Evolutionary conservation across 2,888 invertebrate species (phyloP), one percentile per base, ranked within the genome.

Genomic region (Eilema depressum): DNA sequence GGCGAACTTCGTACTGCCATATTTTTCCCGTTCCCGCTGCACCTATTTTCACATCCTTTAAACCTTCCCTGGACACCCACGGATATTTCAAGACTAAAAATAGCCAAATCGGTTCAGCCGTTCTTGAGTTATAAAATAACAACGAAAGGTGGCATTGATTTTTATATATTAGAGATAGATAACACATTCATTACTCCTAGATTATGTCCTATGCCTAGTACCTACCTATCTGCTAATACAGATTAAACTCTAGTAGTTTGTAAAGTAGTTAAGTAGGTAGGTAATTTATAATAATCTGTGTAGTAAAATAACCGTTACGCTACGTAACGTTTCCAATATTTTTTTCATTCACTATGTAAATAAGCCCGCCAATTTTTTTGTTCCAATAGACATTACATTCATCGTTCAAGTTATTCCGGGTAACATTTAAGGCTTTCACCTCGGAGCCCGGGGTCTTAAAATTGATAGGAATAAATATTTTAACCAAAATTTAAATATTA

Each of bases 331-430:
- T 5, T 5, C 20, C 20, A 20, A 20, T n/a, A 17, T 53, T 47
- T 47, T 53, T 53, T 53, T n/a, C 53, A n/a, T 53, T 53, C 53
- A 20, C n/a, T 10, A n/a, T 53, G 10, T 53, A n/a, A n/a, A n/a
- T n/a, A 53, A 53, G n/a, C 53, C n/a, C 53, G 53, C 53, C 53
- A 53, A 53, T 53, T n/a, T n/a, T 53, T 53, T 53, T 17, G 41
- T 41, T 53, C n/a, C n/a, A n/a, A 53, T 53, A 53, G 53, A n/a
- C 53, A n/a, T 20, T 20, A 37, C 33, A 12, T 37, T 37, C 12
- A 12, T 37, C 33, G n/a, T n/a, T 53, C n/a, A n/a, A n/a, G 8
- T 8, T n/a, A 8, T n/a, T 53, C 53, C 53, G 10, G n/a, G n/a
- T 53, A 10, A 53, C n/a, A 10, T 53, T 8, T 53, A 53, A 7